Conservation (phyloP, 2,113 vertebrate species). For the Chlorodrepanis virens region DNA sequence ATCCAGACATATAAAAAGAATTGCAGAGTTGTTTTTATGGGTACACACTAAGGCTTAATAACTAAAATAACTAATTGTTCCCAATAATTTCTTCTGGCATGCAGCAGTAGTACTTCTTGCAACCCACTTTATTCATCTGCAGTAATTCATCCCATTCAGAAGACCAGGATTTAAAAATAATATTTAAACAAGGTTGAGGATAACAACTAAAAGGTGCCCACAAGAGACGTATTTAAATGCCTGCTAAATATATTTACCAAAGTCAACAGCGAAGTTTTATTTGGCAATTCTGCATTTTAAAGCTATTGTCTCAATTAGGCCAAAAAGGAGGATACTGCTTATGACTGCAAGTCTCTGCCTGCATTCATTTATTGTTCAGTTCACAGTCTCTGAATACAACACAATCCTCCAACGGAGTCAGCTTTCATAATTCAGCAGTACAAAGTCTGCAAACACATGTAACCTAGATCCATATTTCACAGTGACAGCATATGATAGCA, state of each 20-base stretch:
- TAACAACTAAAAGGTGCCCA: constrained; percentile 36
- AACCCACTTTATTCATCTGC: background rate
- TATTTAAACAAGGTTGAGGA: constrained; percentile 26
- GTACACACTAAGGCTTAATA: background rate
- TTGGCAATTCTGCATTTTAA: constrained; percentile 42
- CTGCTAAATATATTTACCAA: constrained; percentile 52
- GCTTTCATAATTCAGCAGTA: constrained; percentile 85
- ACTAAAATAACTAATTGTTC: background rate
- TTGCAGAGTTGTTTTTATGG: background rate
- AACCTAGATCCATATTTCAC: constrained; percentile 84
- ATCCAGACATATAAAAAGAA: background rate
- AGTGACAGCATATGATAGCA: constrained; percentile 84
- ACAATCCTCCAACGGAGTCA: constrained; percentile 81
- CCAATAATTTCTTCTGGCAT: background rate
- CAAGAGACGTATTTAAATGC: constrained; percentile 39
- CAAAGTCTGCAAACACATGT: constrained; percentile 85
- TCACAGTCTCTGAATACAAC: constrained; percentile 82
- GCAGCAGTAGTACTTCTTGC: background rate
- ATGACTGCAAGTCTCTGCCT: constrained; percentile 64
- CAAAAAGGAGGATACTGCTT: constrained; percentile 50
- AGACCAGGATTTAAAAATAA: constrained; percentile 11
- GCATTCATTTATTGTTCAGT: constrained; percentile 80
- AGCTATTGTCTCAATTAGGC: constrained; percentile 67
- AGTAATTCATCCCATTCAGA: background rate
- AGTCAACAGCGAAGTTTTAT: background rate